A percentile compares a stretch with the other conserved stretches of the same genome.
These are phyloP conservation scores for Morpho achilles DNA, from an alignment of 2,888 invertebrate genomes.

Conservation along the genomic window DNA sequence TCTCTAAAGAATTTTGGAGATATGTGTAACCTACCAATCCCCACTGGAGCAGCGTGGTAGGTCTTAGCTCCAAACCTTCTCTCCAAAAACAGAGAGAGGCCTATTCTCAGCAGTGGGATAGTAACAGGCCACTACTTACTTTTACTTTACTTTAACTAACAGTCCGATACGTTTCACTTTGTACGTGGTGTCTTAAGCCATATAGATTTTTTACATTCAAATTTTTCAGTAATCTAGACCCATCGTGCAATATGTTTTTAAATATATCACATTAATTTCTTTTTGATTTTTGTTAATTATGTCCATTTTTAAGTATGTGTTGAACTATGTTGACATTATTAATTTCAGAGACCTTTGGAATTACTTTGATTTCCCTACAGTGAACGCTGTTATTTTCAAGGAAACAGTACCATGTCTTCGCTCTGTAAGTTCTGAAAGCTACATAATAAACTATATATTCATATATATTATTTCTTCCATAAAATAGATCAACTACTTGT, in stretches of 20 bases:
- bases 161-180: too few relatives aligned
- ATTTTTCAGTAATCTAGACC: conserved; percentile 55
- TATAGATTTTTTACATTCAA: conserved; percentile 50
- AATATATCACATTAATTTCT: conserved; percentile 35
- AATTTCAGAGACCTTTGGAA: conserved; percentile 28
- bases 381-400: conserved; percentile 46
- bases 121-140: too few relatives aligned
- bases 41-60: too few relatives aligned
- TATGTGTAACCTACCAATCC: too few relatives aligned
- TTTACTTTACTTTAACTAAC: too few relatives aligned
- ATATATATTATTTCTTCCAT: too few relatives aligned
- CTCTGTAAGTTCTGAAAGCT: conserved; percentile 44
- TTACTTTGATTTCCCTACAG: conserved; percentile 40
- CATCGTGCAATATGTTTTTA: conserved; percentile 35
- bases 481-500: too few relatives aligned
- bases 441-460: too few relatives aligned
- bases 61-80: too few relatives aligned
- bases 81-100: too few relatives aligned
- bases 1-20: too few relatives aligned
- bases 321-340: conserved; percentile 37
- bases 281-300: conserved; percentile 57
- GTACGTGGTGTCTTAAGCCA: conserved; percentile 32
- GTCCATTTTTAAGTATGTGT: conserved; percentile 60
- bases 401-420: conserved; percentile 51
- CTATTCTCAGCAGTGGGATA: too few relatives aligned